Conservation (phyloP, 2,888 invertebrate species). For the Acronicta leporina region DNA sequence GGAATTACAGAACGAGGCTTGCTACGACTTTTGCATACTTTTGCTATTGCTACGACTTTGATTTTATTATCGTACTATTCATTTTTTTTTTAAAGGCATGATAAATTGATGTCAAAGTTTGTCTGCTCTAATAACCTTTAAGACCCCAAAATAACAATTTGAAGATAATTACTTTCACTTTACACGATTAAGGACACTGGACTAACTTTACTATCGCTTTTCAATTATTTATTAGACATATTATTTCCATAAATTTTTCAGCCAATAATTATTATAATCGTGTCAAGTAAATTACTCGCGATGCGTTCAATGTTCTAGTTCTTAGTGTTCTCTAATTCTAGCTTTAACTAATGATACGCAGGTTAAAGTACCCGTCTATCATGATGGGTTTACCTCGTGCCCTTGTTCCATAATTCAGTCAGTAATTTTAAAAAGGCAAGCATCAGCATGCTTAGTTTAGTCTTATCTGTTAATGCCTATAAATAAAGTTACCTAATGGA, state of each 20-base stretch:
- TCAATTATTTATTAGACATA: neutral
- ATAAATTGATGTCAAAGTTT: no score
- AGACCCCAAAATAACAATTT: constrained; percentile 3
- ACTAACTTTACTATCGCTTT: neutral
- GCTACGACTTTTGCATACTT: no score
- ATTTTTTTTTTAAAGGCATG: no score
- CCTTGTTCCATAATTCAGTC: constrained; percentile 25
- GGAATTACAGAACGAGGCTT: no score
- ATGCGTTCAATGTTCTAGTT: constrained; percentile 19
- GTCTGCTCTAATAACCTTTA: neutral
- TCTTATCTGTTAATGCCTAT: neutral
- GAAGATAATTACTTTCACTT: constrained; percentile 2
- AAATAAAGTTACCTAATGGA: no score
- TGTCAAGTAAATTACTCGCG: constrained; percentile 28
- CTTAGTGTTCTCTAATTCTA: constrained; percentile 11
- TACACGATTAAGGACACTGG: constrained; percentile 11
- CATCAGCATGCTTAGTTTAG: constrained; percentile 4
- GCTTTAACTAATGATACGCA: constrained; percentile 30
- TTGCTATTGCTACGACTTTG: no score
- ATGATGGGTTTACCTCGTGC: constrained; percentile 20
- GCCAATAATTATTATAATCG: constrained; percentile 25
- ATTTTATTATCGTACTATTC: no score
- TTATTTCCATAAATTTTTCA: constrained; percentile 11
- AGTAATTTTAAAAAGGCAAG: constrained; percentile 19
- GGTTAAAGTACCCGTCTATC: constrained; percentile 25